A percentile compares a stretch with the other conserved stretches of the same genome.
These are phyloP conservation scores for Garrulus glandarius DNA, from an alignment of 2,797 vertebrate species.

Conservation along the genomic window DNA sequence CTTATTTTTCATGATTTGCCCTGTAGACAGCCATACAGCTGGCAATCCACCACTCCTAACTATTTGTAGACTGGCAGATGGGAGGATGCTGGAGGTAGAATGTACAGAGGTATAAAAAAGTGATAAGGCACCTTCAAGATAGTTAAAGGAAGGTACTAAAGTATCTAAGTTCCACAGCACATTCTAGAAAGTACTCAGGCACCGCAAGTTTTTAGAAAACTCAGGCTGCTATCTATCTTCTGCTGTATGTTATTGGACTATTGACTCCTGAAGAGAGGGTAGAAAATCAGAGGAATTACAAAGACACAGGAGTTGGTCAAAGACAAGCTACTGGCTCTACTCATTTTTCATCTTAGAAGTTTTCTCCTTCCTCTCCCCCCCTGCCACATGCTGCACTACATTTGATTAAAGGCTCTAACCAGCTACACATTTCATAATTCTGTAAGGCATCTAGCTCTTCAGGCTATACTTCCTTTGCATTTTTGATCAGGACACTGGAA, in stretches of 20 bases:
- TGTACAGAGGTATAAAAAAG: neutral
- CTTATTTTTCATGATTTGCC: neutral
- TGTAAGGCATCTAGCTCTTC: neutral
- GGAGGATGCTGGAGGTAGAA: neutral
- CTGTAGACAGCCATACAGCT: neutral
- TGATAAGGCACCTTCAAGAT: neutral
- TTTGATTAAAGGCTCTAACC: constrained; percentile 30
- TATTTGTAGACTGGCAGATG: neutral
- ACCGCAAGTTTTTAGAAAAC: neutral
- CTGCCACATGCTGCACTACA: neutral
- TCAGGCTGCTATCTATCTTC: neutral
- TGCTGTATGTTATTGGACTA: neutral
- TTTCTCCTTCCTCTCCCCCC: neutral
- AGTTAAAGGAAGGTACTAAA: neutral
- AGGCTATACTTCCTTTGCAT: constrained; percentile 7
- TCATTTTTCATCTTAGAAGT: constrained; percentile 13
- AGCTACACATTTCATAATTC: constrained; percentile 1
- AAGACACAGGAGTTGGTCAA: neutral
- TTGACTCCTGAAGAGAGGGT: neutral
- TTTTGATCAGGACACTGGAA: constrained; percentile 19
- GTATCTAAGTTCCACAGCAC: neutral
- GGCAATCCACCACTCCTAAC: neutral
- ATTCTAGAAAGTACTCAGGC: neutral
- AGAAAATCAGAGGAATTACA: constrained; percentile 8
- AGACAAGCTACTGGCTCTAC: neutral